Base-by-base conservation (phyloP, 2,113 vertebrate species). In the Patagioenas fasciata region DNA sequence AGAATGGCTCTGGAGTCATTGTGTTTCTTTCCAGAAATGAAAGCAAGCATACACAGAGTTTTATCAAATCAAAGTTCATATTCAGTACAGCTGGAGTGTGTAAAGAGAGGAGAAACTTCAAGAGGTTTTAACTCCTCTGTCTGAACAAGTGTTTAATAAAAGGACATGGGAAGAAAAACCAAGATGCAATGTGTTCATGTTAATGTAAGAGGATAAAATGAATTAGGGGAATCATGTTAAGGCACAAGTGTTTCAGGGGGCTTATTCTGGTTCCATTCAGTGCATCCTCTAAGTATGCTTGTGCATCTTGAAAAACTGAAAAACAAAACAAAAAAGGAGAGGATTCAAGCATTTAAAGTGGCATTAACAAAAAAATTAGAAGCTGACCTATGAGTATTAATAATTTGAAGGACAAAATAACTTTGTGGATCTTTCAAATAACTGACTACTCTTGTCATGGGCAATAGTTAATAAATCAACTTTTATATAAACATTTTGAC, bases 91-190 rank as follows among this genome's bases (percentile, higher is more conserved):
- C 20, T 66, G 19, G 57, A 77, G 13, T 14, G 21, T 2, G 2
- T 48, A 50, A 66, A 31, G 24, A 81, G 20, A 5, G 21, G 44
- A 80, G 34, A 65, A 70, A 40, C 6, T 29, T 80, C 29, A 5
- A 2, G 18, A 36, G 7, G 5, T 77, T 74, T 88, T 50, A 80
- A 36, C 9, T 56, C 11, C 11, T 70, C 14, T 71, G 2, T 34
- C 24, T 44, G 23, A 75, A 64, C 11, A 47, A 2, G 1, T 64
- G 5, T 21, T 58, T 64, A 54, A 44, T 65, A 26, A 75, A 62
- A 82, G 17, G 34, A 15, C 5, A 13, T 0, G 0, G 15, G 5
- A 56, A 65, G 4, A 34, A 64, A 77, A 64, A 5, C 2, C 21
- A 29, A 23, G 10, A 29, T 34, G 21, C 70, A 51, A 47, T 10